phyloP scores from a whole-genome alignment of 2,888 invertebrate species.

The Diarsia brunnea region DNA sequence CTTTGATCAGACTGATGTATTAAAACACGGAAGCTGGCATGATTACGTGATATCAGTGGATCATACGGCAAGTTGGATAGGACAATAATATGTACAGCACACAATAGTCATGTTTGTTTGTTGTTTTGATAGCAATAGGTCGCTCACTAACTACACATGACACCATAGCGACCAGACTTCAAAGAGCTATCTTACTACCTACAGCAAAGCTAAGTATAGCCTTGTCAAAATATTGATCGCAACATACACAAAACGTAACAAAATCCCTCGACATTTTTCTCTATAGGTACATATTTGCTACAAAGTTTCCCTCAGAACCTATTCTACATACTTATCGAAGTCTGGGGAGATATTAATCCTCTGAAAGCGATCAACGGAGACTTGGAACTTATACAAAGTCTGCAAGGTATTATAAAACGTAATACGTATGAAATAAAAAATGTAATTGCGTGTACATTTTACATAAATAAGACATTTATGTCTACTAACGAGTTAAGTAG shows the following conservation, averaged over 20 bases:
- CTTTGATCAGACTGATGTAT: no score
- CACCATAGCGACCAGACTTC: not conserved
- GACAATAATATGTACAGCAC: no score
- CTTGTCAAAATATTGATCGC: conserved; percentile 18
- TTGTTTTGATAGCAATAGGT: not conserved
- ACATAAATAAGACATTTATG: conserved; percentile 15
- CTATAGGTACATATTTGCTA: conserved; percentile 45
- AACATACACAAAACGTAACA: conserved; percentile 5
- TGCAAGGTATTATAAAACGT: conserved; percentile 15
- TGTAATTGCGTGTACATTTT: conserved; percentile 15
- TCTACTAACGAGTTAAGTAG: conserved; percentile 20
- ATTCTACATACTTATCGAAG: conserved; percentile 63
- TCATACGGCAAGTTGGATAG: no score
- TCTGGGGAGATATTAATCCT: conserved; percentile 60
- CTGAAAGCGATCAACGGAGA: conserved; percentile 60
- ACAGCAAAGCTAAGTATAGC: not conserved
- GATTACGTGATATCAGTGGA: no score
- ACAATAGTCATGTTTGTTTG: no score
- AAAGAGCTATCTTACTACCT: not conserved
- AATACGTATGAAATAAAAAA: conserved; percentile 20
- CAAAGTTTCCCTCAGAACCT: conserved; percentile 57
- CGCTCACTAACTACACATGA: not conserved
- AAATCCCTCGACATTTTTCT: conserved; percentile 40
- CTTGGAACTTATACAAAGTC: conserved; percentile 48
- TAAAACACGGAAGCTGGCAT: no score